Evolutionary conservation across 2,113 vertebrate genomes (phyloP), one percentile per base, ranked within the genome.

Genomic region (Trematocara stigmaticum): DNA sequence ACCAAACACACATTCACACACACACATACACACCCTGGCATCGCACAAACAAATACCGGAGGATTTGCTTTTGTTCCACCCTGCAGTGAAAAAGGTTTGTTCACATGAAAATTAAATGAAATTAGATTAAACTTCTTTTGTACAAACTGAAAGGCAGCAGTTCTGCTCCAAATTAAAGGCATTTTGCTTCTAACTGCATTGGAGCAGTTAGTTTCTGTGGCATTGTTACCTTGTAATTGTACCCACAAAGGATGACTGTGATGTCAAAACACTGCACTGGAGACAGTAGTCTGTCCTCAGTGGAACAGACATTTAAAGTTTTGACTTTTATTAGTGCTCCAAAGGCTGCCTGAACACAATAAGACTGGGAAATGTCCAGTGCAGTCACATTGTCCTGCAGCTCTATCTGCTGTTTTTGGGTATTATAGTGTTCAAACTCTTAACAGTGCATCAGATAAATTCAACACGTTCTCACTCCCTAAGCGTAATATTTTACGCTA

Each of bases 141-240:
- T 83, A 7, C 52, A n/a, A 87, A 85, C 81, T 55, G 81, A 83
- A 38, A 74, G 53, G 78, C 82, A 49, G 85, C 87, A 38, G 78
- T 53, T 90, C 89, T 93, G 89, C 84, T 94, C 66, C 11, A 45
- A 89, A 91, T 92, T 87, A 87, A 79, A 88, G 86, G 87, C 66
- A 38, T 84, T 83, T 40, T 10, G 23, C 84, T 64, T 3, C 78
- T 64, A 66, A 88, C 85, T 84, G 69, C 29, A 34, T 88, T 89
- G 76, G 11, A 56, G 47, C n/a, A 38, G 59, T 66, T 66, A 5
- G 59, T 87, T 88, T 85, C 51, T 83, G 20, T 52, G 64, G 18
- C 84, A 64, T 87, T 53, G 51, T 83, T 86, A 88, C 90, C 93
- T 84, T 78, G 61, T 64, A 82, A 66, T 84, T 81, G 56, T 18